Evolutionary conservation across 1,140 invertebrate genomes (phyloP), one percentile per base, ranked within the genome.

Genomic region (Branchinecta lynchi): DNA sequence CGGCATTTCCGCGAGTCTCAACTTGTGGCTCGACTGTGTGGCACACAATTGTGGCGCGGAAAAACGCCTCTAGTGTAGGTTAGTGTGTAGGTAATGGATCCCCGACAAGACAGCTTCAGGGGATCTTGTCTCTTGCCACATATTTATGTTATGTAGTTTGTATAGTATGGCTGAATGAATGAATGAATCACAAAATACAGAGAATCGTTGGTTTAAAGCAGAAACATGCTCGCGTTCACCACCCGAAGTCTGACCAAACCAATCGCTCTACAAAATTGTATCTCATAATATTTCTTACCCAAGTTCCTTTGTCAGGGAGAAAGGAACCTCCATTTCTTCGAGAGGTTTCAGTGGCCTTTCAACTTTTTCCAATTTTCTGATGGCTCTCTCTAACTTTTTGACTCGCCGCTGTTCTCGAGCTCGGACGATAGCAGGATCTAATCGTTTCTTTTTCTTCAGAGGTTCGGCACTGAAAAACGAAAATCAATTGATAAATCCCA

Each of bases 381-480:
- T 94, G 76, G 84, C 82, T 77, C 92, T 93, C 76, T 92, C 90
- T 20, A 95, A 72, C 78, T 86, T 90, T 75, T 82, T 90, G 71
- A 84, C 86, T 74, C 80, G 87, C 67, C 88, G 82, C 15, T 93
- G 90, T 77, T 92, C 89, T 75, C 90, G 81, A 12, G 84, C 83
- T 77, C 84, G 87, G 1, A 91, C 72, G 44, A 94, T 79, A 12
- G 81, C 80, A 43, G 91, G 92, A 81, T 95, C 92, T 7, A 93
- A 70, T 76, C 82, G 87, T 76, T 88, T 93, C 77, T 92, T 94
- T 78, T 89, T 94, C 76, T 90, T 93, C 72, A 94, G 77, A 3
- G 92, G 91, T 78, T 93, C 90, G 45, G 82, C 88, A 75, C 86
- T 86, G 74, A 43, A 77, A 73, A 70, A 69, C 43, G 69, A 70